Evolutionary conservation across 2,113 vertebrate species (phyloP), one percentile per base, ranked within the genome.

Genomic region (Muntiacus muntjak): DNA sequence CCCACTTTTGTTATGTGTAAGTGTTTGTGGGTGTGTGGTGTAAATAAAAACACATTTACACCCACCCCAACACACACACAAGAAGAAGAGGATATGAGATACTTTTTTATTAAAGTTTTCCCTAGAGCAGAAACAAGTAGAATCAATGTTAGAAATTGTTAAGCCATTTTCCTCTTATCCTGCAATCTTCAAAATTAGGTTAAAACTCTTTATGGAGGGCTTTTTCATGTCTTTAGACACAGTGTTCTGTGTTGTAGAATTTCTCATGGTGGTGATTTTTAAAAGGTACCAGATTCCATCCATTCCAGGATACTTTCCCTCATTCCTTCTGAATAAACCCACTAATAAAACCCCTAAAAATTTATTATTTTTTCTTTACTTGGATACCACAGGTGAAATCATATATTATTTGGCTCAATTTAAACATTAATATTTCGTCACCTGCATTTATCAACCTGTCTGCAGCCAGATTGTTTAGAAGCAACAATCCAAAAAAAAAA

Each of bases 401-500:
- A 93, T 93, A 62, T 85, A 89, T 67, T 78, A 87, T 94, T 97
- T 94, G 89, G 79, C 87, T 91, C 94, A 64, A 76, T 95, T 93
- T 58, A 97, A 96, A 91, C 95, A 94, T 79, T 45, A 71, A 83
- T 96, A 40, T 97, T 94, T 98, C 88, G 81, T 98, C 82, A 83
- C 91, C 83, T 94, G 84, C 93, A 98, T 98, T 98, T 94, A 87
- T 98, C 95, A 98, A 93, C 71, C 87, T 98, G 97, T 97, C 96
- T 97, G 81, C 92, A 98, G 95, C 94, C 86, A 81, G 86, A 94
- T 97, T 89, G 86, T 96, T 97, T 98, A 97, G 95, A 97, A 92
- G 93, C 93, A 97, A 97, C 95, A 89, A 62, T 95, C 94, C 52
- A 79, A 88, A 67, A 21, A 67, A n/a, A 91, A 74, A 94, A 83